Conservation (phyloP, 2,888 invertebrate genomes). For the Trachelus tabidus region DNA sequence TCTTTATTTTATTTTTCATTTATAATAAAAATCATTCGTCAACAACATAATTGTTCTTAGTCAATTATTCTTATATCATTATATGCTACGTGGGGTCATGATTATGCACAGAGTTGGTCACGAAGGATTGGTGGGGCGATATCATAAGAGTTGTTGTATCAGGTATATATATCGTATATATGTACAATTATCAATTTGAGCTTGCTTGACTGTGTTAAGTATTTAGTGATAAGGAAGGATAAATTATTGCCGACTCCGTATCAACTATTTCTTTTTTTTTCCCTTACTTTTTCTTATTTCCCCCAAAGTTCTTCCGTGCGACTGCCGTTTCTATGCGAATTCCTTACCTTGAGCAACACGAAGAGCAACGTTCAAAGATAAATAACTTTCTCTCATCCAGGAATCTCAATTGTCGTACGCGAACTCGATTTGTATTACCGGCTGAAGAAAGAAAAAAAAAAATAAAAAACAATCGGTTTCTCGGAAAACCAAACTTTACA, state of each 20-base stretch:
- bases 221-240: slow-evolving; percentile 57
- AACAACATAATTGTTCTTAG: slow-evolving; percentile 67
- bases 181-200: slow-evolving; percentile 66
- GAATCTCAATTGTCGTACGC: neutral
- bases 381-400: neutral
- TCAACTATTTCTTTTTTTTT: slow-evolving; percentile 26
- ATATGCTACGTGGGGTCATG: slow-evolving; percentile 52
- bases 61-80: slow-evolving; percentile 54
- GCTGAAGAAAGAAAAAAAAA: neutral
- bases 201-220: slow-evolving; percentile 59
- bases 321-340: neutral
- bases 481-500: slow-evolving; percentile 52
- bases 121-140: slow-evolving; percentile 37
- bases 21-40: slow-evolving; percentile 67
- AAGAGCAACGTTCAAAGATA: neutral
- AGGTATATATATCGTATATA: slow-evolving; percentile 62
- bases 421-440: neutral
- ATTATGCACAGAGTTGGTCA: slow-evolving; percentile 66
- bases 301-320: slow-evolving; percentile 5
- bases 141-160: slow-evolving; percentile 56
- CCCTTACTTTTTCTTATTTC: slow-evolving; percentile 24
- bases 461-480: neutral
- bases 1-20: slow-evolving; percentile 66
- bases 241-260: slow-evolving; percentile 40
- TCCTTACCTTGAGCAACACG: neutral